These are phyloP conservation scores for Propithecus coquereli DNA, from an alignment of 2,113 vertebrate species.

Conservation along the genomic window DNA sequence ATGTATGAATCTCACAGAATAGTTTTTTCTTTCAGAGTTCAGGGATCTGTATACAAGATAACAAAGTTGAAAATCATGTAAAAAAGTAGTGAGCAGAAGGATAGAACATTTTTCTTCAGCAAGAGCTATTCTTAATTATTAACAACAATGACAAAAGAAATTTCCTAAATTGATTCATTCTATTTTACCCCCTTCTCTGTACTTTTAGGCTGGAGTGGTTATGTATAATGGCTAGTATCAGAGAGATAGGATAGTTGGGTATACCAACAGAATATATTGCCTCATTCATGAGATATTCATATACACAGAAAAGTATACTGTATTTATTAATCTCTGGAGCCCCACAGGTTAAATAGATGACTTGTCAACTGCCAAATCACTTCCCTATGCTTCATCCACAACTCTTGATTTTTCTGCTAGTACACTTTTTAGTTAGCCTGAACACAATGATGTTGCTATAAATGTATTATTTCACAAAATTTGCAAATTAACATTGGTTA, in stretches of 20 bases:
- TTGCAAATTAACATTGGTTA: neutral
- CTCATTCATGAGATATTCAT: neutral
- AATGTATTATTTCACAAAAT: neutral
- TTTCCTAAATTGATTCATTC: neutral
- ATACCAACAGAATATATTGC: neutral
- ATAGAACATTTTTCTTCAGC: neutral
- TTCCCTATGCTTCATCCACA: neutral
- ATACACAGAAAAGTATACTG: neutral
- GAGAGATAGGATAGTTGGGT: neutral
- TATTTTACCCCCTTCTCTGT: neutral
- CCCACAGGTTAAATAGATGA: neutral
- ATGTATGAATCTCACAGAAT: neutral
- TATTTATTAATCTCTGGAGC: neutral
- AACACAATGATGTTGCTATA: neutral
- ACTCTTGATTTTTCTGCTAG: neutral
- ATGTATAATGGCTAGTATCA: neutral
- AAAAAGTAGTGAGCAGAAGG: neutral
- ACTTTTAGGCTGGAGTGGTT: neutral
- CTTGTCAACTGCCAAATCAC: neutral
- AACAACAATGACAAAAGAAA: neutral
- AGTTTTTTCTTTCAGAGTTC: neutral
- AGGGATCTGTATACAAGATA: neutral
- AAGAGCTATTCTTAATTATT: neutral
- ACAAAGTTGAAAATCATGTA: neutral
- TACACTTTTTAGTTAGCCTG: neutral